Evolutionary conservation across 2,888 invertebrate genomes (phyloP).

Genomic region (Subacronicta megacephala): DNA sequence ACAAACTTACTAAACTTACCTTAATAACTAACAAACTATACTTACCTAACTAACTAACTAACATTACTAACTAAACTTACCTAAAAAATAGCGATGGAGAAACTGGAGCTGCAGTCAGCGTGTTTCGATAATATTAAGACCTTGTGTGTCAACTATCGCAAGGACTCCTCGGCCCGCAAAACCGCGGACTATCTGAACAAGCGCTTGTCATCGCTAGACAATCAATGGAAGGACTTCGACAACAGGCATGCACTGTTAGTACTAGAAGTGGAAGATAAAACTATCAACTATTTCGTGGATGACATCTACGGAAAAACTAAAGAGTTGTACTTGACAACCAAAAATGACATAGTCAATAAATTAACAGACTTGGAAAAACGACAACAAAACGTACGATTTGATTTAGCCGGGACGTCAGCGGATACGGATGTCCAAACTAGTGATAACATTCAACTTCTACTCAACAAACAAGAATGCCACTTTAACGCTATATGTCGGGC

Average conservation of each 20-base stretch:
- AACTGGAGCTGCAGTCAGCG: constrained; percentile 9
- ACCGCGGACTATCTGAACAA: constrained; percentile 10
- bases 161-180: constrained; percentile 11
- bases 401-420: too few relatives aligned
- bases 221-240: constrained; percentile 14
- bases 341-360: constrained; percentile 2
- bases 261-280: constrained; percentile 15
- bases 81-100: constrained; percentile 10
- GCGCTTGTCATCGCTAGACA: constrained; percentile 11
- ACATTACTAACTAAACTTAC: too few relatives aligned
- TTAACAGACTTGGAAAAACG: not conserved
- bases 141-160: constrained; percentile 11
- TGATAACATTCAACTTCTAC: constrained; percentile 6
- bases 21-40: too few relatives aligned
- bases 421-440: not conserved
- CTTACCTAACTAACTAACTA: too few relatives aligned
- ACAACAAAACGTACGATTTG: constrained; percentile 7
- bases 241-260: constrained; percentile 1
- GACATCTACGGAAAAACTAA: constrained; percentile 11
- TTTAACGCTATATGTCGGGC: constrained; percentile 14
- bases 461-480: constrained; percentile 16
- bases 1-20: too few relatives aligned
- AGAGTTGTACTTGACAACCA: constrained; percentile 7
- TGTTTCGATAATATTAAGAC: constrained; percentile 15
- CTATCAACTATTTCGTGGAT: constrained; percentile 7